Base-by-base conservation (phyloP, 2,888 invertebrate species). In the Volucella inflata region DNA sequence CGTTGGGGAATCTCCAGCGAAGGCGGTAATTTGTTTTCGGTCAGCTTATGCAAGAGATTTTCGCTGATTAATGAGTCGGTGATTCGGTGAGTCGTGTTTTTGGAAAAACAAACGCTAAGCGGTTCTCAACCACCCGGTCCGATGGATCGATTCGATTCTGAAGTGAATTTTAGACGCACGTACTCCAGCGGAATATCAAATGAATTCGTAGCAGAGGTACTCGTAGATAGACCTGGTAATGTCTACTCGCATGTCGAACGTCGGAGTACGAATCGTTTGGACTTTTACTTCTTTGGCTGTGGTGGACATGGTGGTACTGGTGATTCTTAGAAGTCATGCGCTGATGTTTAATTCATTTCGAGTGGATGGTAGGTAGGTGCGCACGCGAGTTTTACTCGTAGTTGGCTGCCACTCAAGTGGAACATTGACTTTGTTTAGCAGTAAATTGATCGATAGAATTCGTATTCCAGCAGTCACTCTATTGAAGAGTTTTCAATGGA, bases 331-430 rank as follows among this genome's bases (percentile, higher is more conserved):
- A 75, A 75, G 65, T 50, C 50, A 57, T 75, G 65, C 75, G 65
- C 65, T 67, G 2, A 75, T 75, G 75, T 75, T 57, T 75, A 67
- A 75, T 75, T 75, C 75, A 75, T 75, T 67, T 30, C 17, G 38
- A 16, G 55, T 74, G 36, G 46, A 46, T n/a, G 17, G 17, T 11
- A 62, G 48, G 21, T 46, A 75, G 75, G 75, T 75, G 75, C 75
- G 50, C 75, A 75, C 65, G 65, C 65, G 75, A 67, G 59, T 67
- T 57, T 57, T 50, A 67, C 50, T 75, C 67, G 57, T 48, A 30
- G 30, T 30, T 30, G 30, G 30, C 50, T 44, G 48, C 14, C 55
- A 50, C 16, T 42, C 42, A 75, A 65, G 40, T 75, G 42, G 42
- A 65, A 30, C 65, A 55, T 65, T 44, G 57, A 68, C 36, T 64